Evolutionary conservation across 2,113 vertebrate genomes (phyloP).

Genomic region (Daboia siamensis): DNA sequence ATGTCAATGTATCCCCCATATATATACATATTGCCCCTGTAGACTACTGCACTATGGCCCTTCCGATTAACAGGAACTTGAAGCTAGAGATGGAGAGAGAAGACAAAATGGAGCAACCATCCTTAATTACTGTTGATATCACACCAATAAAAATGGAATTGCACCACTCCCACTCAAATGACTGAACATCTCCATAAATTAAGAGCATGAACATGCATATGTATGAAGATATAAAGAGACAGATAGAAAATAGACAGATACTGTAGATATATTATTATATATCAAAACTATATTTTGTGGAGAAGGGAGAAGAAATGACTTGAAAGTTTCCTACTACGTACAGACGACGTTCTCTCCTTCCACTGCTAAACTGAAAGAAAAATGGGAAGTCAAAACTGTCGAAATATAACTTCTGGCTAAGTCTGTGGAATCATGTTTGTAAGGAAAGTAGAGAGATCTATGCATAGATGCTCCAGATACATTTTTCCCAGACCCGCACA

Average conservation of each 20-base stretch:
- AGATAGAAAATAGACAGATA: not conserved
- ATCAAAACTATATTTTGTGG: not conserved
- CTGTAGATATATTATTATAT: not conserved
- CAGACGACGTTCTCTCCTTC: not conserved
- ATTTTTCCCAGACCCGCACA: not conserved
- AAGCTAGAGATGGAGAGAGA: constrained; percentile 47
- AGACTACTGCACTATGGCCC: constrained; percentile 79
- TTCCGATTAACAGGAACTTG: constrained; percentile 76
- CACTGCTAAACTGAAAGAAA: not conserved
- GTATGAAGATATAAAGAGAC: not conserved
- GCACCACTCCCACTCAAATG: not conserved
- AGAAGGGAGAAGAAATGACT: not conserved
- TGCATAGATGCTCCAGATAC: not conserved
- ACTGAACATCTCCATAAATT: not conserved
- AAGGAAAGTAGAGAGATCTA: not conserved
- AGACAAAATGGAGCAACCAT: not conserved
- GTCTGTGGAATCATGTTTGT: not conserved
- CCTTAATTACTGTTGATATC: not conserved
- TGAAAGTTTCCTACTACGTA: not conserved
- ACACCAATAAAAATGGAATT: not conserved
- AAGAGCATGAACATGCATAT: not conserved
- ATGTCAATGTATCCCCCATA: constrained; percentile 83
- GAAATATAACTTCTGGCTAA: not conserved
- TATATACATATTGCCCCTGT: constrained; percentile 74
- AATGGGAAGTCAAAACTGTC: not conserved